Conservation (phyloP, 2,113 vertebrate genomes). For the Eretmochelys imbricata region DNA sequence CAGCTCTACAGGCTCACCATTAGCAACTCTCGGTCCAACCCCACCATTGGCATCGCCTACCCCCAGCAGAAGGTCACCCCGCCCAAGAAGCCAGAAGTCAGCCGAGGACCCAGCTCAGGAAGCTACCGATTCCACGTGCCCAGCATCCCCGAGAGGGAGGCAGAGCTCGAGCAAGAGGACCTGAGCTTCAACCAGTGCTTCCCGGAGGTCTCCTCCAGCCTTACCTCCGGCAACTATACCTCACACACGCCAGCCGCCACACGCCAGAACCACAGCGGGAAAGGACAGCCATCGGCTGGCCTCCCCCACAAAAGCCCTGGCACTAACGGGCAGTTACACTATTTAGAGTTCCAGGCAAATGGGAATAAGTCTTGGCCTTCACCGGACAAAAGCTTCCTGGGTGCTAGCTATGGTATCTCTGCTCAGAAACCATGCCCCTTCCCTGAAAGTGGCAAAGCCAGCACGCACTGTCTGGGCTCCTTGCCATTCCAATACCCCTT, state of each 20-base stretch:
- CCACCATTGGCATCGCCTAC: conserved; percentile 89
- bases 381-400: conserved; percentile 86
- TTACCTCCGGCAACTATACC: conserved; percentile 90
- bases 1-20: conserved; percentile 90
- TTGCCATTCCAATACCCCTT: conserved; percentile 86
- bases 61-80: conserved; percentile 87
- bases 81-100: conserved; percentile 84
- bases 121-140: conserved; percentile 87
- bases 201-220: conserved; percentile 82
- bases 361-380: conserved; percentile 85
- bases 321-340: conserved; percentile 82
- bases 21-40: conserved; percentile 82
- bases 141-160: conserved; percentile 81
- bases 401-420: conserved; percentile 84
- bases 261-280: conserved; percentile 73
- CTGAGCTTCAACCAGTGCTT: conserved; percentile 85
- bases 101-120: conserved; percentile 74
- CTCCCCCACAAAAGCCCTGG: conserved; percentile 72
- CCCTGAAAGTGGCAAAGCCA: conserved; percentile 80
- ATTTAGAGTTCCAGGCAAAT: conserved; percentile 85
- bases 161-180: conserved; percentile 85
- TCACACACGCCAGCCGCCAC: conserved; percentile 83
- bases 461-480: conserved; percentile 69
- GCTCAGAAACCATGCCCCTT: conserved; percentile 83
- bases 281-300: conserved; percentile 72